Base-by-base conservation (phyloP, 2,113 vertebrate genomes). In the Shinisaurus crocodilurus region DNA sequence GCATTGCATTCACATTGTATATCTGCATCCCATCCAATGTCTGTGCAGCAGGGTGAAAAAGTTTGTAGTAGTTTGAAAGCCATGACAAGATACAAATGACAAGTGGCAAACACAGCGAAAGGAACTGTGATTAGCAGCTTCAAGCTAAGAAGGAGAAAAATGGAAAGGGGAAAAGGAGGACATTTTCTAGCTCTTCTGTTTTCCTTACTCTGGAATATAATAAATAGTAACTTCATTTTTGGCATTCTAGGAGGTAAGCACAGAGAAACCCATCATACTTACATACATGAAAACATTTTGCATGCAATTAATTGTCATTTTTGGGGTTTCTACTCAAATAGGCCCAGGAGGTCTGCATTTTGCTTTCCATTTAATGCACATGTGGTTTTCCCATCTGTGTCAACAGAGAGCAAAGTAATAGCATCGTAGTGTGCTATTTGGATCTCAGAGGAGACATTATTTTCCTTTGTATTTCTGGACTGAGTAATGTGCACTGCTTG, bases 381-480 rank as follows among this genome's bases (percentile, higher is more conserved):
- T 88, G 25, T 88, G 90, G 86, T 81, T 77, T 69, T n/a, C 16
- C 6, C 43, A 13, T 15, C 84, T 76, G 9, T 2, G 20, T 27
- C 10, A 2, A 63, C 15, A 81, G 75, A 60, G 0, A 83, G 2
- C 43, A 32, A 77, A 87, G 48, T 54, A 77, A 90, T n/a, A 43
- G 63, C 45, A 76, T 85, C 45, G 74, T 94, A 54, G 43, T 25
- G 13, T 50, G 50, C 13, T 10, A 16, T 23, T 45, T 84, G 81
- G 88, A 67, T 65, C 88, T 90, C 69, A 87, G 60, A 92, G 67
- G 43, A 90, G 50, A 67, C 9, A 3, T 43, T 72, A 57, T 7
- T n/a, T 86, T 88, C 63, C 45, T 92, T 86, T 88, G 63, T 40
- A 82, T 29, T 45, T 32, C 25, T 90, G 82, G 54, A 81, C 34